Base-by-base conservation (phyloP, 2,113 vertebrate species). In the Opisthocomus hoazin region DNA sequence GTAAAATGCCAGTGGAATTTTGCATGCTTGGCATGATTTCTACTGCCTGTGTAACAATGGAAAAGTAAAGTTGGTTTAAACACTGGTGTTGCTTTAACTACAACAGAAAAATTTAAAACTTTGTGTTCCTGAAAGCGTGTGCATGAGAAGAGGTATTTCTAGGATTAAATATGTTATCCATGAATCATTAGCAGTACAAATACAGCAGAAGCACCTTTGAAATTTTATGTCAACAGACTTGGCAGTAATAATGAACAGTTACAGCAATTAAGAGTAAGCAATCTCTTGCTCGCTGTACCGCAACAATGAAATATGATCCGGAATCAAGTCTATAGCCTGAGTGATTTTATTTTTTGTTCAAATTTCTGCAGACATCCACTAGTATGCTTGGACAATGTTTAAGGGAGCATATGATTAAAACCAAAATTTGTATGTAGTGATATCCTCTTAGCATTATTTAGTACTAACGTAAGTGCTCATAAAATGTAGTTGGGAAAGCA, bases 1-100 rank as follows among this genome's bases (percentile, higher is more conserved):
- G 99, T 99, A 97, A 97, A 93, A 89, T 3, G 2, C 21, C 26
- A 27, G 51, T 1, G 3, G 56, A 24, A 34, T 81, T 63, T 77
- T 84, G 68, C 19, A 3, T 37, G 22, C 22, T 54, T 78, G 69
- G 39, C 30, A 1, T 41, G 24, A 78, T 87, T 87, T 68, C 74
- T 36, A 1, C 34, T 78, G 64, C 74, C 27, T 26, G 12, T 22
- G 2, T 48, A 92, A 58, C 58, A 36, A 5, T 15, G 46, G 50
- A 64, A 78, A 88, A 39, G 50, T 61, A 34, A 65, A 70, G 37
- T 51, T 54, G 64, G 3, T 51, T 83, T 29, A 66, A 70, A 56
- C 78, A 36, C 16, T 89, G 19, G 5, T 60, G 12, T 78, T 78
- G 37, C 39, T 91, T 65, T n/a, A 77, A 65, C 46, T 84, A 6